These are phyloP conservation scores for Cherax quadricarinatus DNA, from an alignment of 1,140 invertebrate genomes.

Conservation along the genomic window DNA sequence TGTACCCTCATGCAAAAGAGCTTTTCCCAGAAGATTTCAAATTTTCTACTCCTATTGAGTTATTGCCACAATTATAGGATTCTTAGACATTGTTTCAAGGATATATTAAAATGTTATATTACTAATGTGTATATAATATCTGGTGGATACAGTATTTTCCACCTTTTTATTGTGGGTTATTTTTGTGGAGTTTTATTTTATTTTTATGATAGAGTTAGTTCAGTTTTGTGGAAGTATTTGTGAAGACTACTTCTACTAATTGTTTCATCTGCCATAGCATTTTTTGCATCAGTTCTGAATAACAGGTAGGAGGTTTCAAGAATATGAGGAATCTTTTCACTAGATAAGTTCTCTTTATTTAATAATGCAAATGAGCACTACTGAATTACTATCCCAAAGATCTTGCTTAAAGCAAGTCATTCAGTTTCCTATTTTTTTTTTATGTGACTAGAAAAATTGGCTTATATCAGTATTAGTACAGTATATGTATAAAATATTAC, in stretches of 20 bases:
- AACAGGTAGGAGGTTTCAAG: neutral
- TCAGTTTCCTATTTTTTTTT: neutral
- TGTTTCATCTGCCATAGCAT: neutral
- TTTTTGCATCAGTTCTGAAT: neutral
- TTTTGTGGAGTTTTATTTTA: neutral
- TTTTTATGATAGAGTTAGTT: neutral
- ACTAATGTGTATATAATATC: neutral
- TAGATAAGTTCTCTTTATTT: neutral
- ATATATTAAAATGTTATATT: neutral
- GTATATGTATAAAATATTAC: too few relatives aligned
- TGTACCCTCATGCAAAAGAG: slow-evolving; percentile 94
- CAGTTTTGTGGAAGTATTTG: neutral
- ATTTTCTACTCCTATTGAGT: slow-evolving; percentile 95
- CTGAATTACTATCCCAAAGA: neutral
- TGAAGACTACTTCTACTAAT: neutral
- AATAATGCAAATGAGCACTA: neutral
- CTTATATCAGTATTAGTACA: neutral
- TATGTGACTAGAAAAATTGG: neutral
- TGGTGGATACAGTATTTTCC: neutral
- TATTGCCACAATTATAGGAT: slow-evolving; percentile 84
- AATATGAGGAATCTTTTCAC: neutral
- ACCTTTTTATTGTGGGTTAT: slow-evolving; percentile 1
- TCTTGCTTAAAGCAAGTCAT: too few relatives aligned
- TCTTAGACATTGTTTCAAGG: neutral
- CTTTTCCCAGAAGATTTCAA: slow-evolving; percentile 98